Percentiles rank a stretch among this genome's conserved stretches.
phyloP scores from a whole-genome alignment of 2,797 vertebrate genomes.

The Petrocephalus schoutedeni region DNA sequence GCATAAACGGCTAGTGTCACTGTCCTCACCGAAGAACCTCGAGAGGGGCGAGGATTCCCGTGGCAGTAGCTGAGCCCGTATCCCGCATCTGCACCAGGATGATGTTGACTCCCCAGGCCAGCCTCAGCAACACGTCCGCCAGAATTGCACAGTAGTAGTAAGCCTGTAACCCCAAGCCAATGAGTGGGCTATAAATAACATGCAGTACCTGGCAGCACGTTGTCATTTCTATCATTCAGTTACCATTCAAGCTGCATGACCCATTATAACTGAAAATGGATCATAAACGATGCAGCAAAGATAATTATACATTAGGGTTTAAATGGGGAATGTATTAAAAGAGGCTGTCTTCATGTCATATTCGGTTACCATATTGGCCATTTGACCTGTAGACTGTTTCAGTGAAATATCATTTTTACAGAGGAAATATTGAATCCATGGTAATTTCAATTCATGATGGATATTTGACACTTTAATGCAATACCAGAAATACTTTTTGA shows the following conservation, averaged over 20 bases:
- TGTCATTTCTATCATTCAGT: background rate
- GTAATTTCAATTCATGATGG: background rate
- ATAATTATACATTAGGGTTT: background rate
- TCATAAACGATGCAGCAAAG: background rate
- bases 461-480: background rate
- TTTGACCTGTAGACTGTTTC: background rate
- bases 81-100: conserved; percentile 64
- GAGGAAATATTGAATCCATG: background rate
- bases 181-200: background rate
- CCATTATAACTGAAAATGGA: background rate
- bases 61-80: conserved; percentile 58
- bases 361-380: background rate
- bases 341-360: background rate
- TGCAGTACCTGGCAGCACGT: background rate
- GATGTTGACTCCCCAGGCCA: conserved; percentile 79
- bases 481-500: background rate
- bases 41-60: conserved; percentile 71
- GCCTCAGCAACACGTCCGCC: conserved; percentile 73
- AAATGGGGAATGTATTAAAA: background rate
- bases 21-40: conserved; percentile 76
- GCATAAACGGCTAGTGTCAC: background rate
- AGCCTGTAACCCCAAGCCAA: background rate
- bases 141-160: conserved; percentile 72
- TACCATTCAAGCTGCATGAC: background rate
- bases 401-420: background rate